A percentile compares a stretch with the other conserved stretches of the same genome.
phyloP scores from a whole-genome alignment of 2,888 invertebrate species.

The Blomia tropicalis region DNA sequence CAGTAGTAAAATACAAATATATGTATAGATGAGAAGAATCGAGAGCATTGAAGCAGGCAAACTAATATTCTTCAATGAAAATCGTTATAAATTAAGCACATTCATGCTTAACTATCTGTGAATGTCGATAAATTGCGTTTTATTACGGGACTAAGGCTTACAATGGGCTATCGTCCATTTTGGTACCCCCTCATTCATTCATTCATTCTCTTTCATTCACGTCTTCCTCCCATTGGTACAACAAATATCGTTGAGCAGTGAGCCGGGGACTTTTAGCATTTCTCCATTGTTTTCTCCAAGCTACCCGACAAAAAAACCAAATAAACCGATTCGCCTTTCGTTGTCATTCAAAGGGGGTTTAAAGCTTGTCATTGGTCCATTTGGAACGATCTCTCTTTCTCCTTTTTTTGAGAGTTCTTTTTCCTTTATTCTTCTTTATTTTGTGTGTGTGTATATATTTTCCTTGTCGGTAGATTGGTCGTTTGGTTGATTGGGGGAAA shows the following conservation, averaged over 20 bases:
- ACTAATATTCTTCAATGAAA: conserved; percentile 1
- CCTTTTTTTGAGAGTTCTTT: too few species aligned
- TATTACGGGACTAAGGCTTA: conserved; percentile 5
- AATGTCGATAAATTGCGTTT: conserved; percentile 6
- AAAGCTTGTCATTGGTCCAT: too few species aligned
- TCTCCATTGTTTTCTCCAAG: too few species aligned
- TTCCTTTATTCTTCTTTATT: too few species aligned
- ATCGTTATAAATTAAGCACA: conserved; percentile 8
- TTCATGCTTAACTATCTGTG: conserved; percentile 4
- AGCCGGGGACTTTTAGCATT: neutral
- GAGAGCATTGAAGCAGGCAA: neutral
- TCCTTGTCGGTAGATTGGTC: too few species aligned
- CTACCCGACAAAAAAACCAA: too few species aligned
- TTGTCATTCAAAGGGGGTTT: too few species aligned
- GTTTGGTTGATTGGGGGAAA: too few species aligned
- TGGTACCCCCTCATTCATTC: too few species aligned
- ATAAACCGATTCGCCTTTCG: too few species aligned
- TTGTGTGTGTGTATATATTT: too few species aligned
- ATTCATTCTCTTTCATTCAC: neutral
- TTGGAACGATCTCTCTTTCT: too few species aligned
- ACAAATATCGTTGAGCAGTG: neutral
- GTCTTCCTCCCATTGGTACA: neutral
- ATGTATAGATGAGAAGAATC: neutral
- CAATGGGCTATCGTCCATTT: neutral
- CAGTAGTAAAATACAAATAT: neutral